Conservation (phyloP, 2,888 invertebrate genomes). For the Keiferia lycopersicella region DNA sequence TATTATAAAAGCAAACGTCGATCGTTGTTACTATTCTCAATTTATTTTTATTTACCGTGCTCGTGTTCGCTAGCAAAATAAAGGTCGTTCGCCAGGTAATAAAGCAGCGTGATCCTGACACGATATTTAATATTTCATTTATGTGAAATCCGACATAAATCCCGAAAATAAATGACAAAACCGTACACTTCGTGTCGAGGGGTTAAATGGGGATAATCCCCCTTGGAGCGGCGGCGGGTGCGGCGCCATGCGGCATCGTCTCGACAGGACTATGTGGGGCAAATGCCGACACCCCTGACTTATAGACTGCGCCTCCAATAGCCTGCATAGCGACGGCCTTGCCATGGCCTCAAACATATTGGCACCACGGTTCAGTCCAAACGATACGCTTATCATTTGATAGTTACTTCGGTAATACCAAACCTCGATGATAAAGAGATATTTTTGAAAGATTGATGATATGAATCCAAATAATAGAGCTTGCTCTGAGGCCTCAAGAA, state of each 20-base stretch:
- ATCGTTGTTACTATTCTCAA: neutral
- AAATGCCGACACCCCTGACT: constrained; percentile 46
- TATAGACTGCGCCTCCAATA: neutral
- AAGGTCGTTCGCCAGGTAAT: constrained; percentile 15
- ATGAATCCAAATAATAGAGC: too few species aligned
- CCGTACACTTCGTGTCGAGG: constrained; percentile 39
- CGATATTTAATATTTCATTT: constrained; percentile 20
- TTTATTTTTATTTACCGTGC: neutral
- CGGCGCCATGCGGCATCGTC: constrained; percentile 29
- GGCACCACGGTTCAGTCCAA: neutral
- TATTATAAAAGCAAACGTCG: neutral
- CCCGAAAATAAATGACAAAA: constrained; percentile 35
- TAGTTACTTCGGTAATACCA: neutral
- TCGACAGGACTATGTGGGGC: constrained; percentile 56
- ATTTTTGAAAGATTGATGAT: neutral
- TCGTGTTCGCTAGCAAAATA: neutral
- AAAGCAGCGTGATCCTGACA: constrained; percentile 10
- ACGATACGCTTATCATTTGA: neutral
- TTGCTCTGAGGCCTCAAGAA: too few species aligned
- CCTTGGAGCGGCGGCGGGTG: constrained; percentile 35
- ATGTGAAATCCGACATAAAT: constrained; percentile 21
- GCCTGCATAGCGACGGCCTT: constrained; percentile 12
- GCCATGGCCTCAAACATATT: neutral
- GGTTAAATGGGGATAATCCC: constrained; percentile 49
- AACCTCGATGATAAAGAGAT: too few species aligned